These are phyloP conservation scores for Mylabris phalerata DNA, from an alignment of 1,140 invertebrate genomes.

Conservation along the genomic window DNA sequence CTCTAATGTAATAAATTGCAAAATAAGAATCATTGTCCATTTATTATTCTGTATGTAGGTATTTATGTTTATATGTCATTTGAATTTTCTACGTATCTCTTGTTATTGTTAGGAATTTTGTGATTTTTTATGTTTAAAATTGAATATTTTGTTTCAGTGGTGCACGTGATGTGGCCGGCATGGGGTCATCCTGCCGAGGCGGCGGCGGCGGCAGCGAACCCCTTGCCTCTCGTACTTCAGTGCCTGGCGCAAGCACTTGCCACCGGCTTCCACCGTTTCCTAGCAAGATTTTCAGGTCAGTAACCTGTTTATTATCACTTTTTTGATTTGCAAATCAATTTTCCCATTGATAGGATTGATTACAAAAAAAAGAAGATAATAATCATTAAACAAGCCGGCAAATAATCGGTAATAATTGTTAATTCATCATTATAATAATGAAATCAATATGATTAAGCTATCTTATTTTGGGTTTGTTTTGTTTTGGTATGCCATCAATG, in stretches of 20 bases:
- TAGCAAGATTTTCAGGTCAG: slow-evolving; percentile 43
- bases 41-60: not conserved
- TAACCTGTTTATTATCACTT: slow-evolving; percentile 13
- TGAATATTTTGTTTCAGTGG: slow-evolving; percentile 35
- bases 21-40: not conserved
- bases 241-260: slow-evolving; percentile 38
- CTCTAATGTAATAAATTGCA: not conserved
- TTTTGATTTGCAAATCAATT: no score
- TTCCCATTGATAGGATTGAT: no score
- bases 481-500: no score
- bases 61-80: not conserved
- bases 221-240: slow-evolving; percentile 32
- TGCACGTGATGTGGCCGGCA: slow-evolving; percentile 41
- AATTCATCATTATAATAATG: no score
- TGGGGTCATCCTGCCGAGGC: slow-evolving; percentile 30
- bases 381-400: no score
- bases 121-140: slow-evolving; percentile 1
- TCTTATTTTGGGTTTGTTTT: no score
- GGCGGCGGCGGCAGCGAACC: slow-evolving; percentile 26
- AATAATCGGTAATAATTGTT: no score
- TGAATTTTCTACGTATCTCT: not conserved
- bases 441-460: no score
- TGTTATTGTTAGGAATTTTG: not conserved
- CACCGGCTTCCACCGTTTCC: slow-evolving; percentile 41
- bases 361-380: no score